Base-by-base conservation (phyloP, 2,797 vertebrate species). In the Gadopsis bispinosus region DNA sequence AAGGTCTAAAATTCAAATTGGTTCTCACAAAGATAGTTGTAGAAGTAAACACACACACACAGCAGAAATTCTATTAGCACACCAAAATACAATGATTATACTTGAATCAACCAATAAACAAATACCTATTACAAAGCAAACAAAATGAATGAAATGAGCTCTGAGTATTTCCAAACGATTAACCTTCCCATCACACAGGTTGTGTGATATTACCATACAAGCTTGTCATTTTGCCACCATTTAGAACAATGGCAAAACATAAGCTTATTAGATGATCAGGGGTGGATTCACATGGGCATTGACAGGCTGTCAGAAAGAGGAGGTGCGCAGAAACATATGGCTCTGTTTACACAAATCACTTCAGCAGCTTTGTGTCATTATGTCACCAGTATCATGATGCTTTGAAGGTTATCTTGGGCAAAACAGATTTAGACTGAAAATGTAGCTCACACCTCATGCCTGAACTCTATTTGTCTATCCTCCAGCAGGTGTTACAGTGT, bases 271-370 rank as follows among this genome's bases (percentile, higher is more conserved):
- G 59, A 69, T 63, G 70, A 81, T 67, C 26, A 11, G 70, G 29
- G 59, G 35, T 35, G 71, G 73, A 73, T 69, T 63, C 63, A 71
- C 54, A 73, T 56, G 64, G 65, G 69, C 53, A 73, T n/a, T 80
- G 77, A 69, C 79, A 77, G 41, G 50, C 48, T 75, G 75, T 54
- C 63, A 69, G 59, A 76, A 33, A 73, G 51, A 54, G 35, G 68
- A 69, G 59, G 48, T 76, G 76, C 33, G 67, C 70, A 55, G 3
- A 69, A 70, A 69, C 84, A 89, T 85, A 87, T 86, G 84, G 81
- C 71, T 81, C 79, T 67, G 55, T 86, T 81, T 81, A 70, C 74
- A 75, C 26, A 62, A 71, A 83, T 82, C 72, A 71, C 70, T 47
- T 69, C 72, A 76, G 69, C 81, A 68, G 61, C 60, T 10, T 39